Conservation (phyloP, 2,888 invertebrate species). For the Acrobasis suavella region DNA sequence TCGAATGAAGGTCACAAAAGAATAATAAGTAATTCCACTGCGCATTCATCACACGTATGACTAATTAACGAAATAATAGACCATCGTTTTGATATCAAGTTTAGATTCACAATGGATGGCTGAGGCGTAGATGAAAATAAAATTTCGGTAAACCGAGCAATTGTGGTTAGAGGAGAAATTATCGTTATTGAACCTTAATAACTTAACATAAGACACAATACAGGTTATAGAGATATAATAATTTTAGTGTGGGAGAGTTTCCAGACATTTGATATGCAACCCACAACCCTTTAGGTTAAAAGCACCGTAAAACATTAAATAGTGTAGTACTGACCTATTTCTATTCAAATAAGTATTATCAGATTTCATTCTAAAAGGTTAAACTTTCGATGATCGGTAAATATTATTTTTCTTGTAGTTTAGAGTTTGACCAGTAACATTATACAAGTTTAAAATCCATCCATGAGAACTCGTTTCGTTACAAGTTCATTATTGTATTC, state of each 20-base stretch:
- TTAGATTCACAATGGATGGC: slow-evolving; percentile 42
- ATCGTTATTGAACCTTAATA: slow-evolving; percentile 19
- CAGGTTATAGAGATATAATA: slow-evolving; percentile 1
- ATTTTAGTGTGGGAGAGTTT: slow-evolving; percentile 51
- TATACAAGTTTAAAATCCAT: not conserved
- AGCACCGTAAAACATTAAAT: slow-evolving; percentile 56
- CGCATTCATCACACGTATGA: slow-evolving; percentile 45
- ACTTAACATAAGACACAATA: slow-evolving; percentile 27
- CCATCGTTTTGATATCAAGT: slow-evolving; percentile 47
- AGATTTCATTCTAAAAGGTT: slow-evolving; percentile 35
- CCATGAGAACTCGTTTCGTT: not conserved
- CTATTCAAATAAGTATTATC: slow-evolving; percentile 37
- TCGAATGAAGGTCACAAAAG: slow-evolving; percentile 35
- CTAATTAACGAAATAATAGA: slow-evolving; percentile 47
- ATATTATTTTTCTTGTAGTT: slow-evolving; percentile 8
- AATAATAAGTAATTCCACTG: slow-evolving; percentile 43
- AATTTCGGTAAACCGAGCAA: slow-evolving; percentile 34
- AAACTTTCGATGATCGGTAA: slow-evolving; percentile 2
- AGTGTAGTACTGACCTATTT: slow-evolving; percentile 46
- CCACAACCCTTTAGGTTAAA: slow-evolving; percentile 51
- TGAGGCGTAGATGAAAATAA: slow-evolving; percentile 37
- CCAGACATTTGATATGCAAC: slow-evolving; percentile 55
- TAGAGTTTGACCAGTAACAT: slow-evolving; percentile 7
- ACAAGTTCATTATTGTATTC: too few relatives aligned
- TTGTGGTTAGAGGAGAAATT: slow-evolving; percentile 1